Conservation (phyloP, 2,888 invertebrate species). For the Allacma fusca region DNA sequence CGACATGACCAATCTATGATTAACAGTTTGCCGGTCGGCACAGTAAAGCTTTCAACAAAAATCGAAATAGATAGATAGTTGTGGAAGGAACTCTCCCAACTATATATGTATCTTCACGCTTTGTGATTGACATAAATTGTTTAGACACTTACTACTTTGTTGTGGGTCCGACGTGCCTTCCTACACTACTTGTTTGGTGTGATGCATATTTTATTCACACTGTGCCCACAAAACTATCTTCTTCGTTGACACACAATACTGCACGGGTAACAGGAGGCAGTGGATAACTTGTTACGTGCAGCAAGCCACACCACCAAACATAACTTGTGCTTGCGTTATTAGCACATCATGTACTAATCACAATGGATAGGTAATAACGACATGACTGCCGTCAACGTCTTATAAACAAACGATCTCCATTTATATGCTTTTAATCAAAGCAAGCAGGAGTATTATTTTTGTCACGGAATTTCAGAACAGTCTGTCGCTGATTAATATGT, state of each 20-base stretch:
- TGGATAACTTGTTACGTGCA: background rate
- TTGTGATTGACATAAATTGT: background rate
- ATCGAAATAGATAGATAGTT: background rate
- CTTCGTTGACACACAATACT: background rate
- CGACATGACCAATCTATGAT: background rate
- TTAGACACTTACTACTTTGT: constrained; percentile 5
- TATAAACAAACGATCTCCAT: too few species aligned
- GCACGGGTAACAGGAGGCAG: background rate
- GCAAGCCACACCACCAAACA: background rate
- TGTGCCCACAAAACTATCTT: background rate
- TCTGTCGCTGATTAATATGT: too few species aligned
- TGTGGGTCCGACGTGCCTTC: constrained; percentile 4
- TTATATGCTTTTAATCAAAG: too few species aligned
- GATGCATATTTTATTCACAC: background rate
- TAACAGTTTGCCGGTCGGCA: background rate
- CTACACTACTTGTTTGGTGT: background rate
- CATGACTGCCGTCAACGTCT: too few species aligned
- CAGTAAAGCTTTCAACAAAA: background rate
- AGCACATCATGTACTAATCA: too few species aligned
- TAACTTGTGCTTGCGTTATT: background rate
- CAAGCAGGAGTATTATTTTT: too few species aligned
- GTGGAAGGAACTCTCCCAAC: background rate
- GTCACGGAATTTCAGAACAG: too few species aligned
- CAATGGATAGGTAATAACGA: too few species aligned
- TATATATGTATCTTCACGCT: background rate